phyloP scores from a whole-genome alignment of 2,888 invertebrate genomes.

The Drosophila kambysellisi region DNA sequence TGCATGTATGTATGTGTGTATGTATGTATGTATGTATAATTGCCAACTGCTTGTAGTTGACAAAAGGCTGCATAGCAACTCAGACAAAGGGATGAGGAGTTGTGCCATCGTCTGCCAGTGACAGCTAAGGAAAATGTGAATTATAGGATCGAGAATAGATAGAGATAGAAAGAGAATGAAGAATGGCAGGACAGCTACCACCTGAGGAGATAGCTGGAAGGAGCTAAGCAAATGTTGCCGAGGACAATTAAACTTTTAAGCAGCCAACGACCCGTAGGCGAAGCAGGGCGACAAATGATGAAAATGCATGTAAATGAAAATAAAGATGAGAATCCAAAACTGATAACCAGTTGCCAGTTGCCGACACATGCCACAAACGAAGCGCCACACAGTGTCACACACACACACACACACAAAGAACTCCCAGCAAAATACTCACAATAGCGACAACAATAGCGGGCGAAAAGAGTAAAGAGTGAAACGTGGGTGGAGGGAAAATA shows the following conservation, averaged over 20 bases:
- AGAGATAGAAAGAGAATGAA: conserved; percentile 16
- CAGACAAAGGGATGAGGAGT: conserved; percentile 11
- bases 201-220: conserved; percentile 31
- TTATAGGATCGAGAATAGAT: conserved; percentile 50
- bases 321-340: conserved; percentile 58
- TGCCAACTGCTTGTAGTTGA: conserved; percentile 29
- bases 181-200: conserved; percentile 7
- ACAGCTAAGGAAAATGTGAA: conserved; percentile 74
- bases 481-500: conserved; percentile 1
- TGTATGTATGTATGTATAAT: conserved; percentile 27
- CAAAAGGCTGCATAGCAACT: conserved; percentile 22
- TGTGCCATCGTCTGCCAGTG: conserved; percentile 69
- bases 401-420: conserved; percentile 32
- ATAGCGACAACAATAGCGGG: conserved; percentile 46
- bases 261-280: conserved; percentile 56
- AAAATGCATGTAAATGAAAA: conserved; percentile 75
- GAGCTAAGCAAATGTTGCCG: conserved; percentile 38
- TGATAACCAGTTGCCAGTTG: conserved; percentile 49
- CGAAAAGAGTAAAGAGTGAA: conserved; percentile 7
- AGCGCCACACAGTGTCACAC: conserved; percentile 26
- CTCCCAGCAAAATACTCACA: conserved; percentile 58
- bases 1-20: background rate
- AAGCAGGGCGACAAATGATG: conserved; percentile 57
- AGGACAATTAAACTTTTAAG: conserved; percentile 78
- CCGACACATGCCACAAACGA: conserved; percentile 76